Percentiles rank a stretch among this genome's conserved stretches.
These are phyloP conservation scores for Cydia splendana DNA, from an alignment of 1,140 invertebrate genomes.

Conservation along the genomic window DNA sequence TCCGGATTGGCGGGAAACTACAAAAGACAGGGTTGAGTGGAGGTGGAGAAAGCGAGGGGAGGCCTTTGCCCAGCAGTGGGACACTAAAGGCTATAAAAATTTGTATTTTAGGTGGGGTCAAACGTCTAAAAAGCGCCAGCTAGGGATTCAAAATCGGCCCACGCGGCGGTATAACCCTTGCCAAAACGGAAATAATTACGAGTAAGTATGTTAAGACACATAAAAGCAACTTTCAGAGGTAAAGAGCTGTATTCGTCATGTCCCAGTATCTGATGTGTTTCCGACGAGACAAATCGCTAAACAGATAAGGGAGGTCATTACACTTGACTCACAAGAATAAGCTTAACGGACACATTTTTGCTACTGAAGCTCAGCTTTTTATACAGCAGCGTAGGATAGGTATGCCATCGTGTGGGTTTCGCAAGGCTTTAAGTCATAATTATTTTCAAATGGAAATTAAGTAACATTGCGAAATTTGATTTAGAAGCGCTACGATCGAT, in stretches of 20 bases:
- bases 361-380: not conserved
- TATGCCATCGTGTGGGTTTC: not conserved
- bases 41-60: too few relatives aligned
- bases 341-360: not conserved
- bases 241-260: conserved; percentile 5
- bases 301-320: conserved; percentile 1
- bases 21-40: too few relatives aligned
- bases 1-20: too few relatives aligned
- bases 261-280: conserved; percentile 5
- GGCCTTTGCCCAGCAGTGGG: too few relatives aligned
- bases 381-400: not conserved
- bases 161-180: not conserved
- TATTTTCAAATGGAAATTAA: not conserved
- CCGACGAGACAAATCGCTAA: conserved; percentile 8
- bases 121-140: too few relatives aligned
- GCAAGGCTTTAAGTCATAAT: conserved; percentile 2
- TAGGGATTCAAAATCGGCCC: too few relatives aligned
- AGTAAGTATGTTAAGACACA: not conserved
- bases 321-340: not conserved
- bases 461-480: not conserved
- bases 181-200: not conserved
- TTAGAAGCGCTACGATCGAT: not conserved
- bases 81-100: too few relatives aligned
- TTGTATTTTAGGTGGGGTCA: too few relatives aligned
- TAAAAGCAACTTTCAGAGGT: not conserved